These are phyloP conservation scores for Lithophane semibrunnea DNA, from an alignment of 2,888 invertebrate genomes.

Conservation along the genomic window DNA sequence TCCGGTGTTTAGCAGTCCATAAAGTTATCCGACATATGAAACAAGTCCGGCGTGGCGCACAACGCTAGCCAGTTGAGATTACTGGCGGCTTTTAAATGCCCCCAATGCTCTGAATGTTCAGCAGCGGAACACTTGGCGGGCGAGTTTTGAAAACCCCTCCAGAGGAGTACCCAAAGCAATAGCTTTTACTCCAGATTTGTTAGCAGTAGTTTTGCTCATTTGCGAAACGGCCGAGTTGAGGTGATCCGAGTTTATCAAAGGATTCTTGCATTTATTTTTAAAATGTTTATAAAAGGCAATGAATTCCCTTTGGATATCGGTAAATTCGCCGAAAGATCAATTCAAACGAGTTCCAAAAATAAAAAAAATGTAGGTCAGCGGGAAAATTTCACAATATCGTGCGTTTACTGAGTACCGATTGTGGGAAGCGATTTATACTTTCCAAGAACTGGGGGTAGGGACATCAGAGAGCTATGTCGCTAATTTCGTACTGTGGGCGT, in stretches of 20 bases:
- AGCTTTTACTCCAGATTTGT: conserved; percentile 79
- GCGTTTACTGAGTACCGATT: conserved; percentile 61
- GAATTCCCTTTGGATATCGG: conserved; percentile 36
- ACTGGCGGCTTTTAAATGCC: conserved; percentile 80
- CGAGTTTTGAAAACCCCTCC: conserved; percentile 78
- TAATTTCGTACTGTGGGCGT: conserved; percentile 69
- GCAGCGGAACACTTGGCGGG: conserved; percentile 73
- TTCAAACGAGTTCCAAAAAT: conserved; percentile 42
- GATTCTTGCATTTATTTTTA: conserved; percentile 66
- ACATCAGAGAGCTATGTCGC: conserved; percentile 70
- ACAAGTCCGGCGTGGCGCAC: conserved; percentile 74
- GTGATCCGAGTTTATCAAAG: conserved; percentile 70
- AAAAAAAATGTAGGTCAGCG: conserved; percentile 62
- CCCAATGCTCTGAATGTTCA: conserved; percentile 71
- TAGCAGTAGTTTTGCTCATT: conserved; percentile 79
- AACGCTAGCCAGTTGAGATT: conserved; percentile 78
- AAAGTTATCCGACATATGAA: conserved; percentile 73
- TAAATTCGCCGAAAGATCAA: conserved; percentile 40
- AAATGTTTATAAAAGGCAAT: conserved; percentile 49
- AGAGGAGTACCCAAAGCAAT: conserved; percentile 76
- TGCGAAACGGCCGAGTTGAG: conserved; percentile 69
- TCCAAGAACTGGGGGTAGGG: conserved; percentile 68
- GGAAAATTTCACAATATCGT: conserved; percentile 69
- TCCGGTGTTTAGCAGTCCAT: conserved; percentile 35
- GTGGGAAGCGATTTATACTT: conserved; percentile 73